Evolutionary conservation across 2,888 invertebrate genomes (phyloP).

Genomic region (Chrysotoxum bicinctum): DNA sequence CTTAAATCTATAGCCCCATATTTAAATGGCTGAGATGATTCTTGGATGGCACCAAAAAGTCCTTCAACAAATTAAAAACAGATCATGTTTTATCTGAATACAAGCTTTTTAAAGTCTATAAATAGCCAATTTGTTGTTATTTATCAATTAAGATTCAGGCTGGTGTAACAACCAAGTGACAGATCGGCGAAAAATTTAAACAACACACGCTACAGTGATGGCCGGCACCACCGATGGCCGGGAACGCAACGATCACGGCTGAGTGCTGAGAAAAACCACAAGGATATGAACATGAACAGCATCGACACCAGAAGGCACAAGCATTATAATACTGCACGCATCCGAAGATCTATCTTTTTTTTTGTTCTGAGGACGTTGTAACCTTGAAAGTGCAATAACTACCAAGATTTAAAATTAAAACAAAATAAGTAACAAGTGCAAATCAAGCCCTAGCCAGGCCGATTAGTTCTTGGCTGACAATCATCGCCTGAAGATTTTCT

Average conservation of each 20-base stretch:
- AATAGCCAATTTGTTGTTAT: conserved; percentile 61
- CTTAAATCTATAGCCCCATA: not conserved
- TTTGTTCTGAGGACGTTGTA: conserved; percentile 16
- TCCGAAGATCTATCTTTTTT: not conserved
- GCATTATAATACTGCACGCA: conserved; percentile 35
- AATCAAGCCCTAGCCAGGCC: conserved; percentile 45
- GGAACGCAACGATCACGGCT: not conserved
- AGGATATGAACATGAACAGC: conserved; percentile 44
- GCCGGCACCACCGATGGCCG: not conserved
- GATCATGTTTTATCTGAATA: conserved; percentile 48
- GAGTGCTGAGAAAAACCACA: conserved; percentile 38
- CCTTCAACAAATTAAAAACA: conserved; percentile 57
- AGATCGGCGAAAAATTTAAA: conserved; percentile 51
- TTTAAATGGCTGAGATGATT: not conserved
- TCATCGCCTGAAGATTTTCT: not conserved
- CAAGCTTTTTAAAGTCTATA: conserved; percentile 60
- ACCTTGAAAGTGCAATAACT: conserved; percentile 70
- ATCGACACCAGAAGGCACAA: conserved; percentile 26
- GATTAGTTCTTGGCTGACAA: conserved; percentile 54
- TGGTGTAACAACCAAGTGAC: conserved; percentile 61
- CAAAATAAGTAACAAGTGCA: conserved; percentile 45
- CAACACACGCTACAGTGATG: conserved; percentile 19
- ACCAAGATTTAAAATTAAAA: conserved; percentile 40
- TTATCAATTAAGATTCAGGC: conserved; percentile 66
- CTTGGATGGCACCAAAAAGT: not conserved